A percentile compares a stretch with the other conserved stretches of the same genome.
Conservation (phyloP, 2,113 vertebrate genomes). For the Paramisgurnus dabryanus region DNA sequence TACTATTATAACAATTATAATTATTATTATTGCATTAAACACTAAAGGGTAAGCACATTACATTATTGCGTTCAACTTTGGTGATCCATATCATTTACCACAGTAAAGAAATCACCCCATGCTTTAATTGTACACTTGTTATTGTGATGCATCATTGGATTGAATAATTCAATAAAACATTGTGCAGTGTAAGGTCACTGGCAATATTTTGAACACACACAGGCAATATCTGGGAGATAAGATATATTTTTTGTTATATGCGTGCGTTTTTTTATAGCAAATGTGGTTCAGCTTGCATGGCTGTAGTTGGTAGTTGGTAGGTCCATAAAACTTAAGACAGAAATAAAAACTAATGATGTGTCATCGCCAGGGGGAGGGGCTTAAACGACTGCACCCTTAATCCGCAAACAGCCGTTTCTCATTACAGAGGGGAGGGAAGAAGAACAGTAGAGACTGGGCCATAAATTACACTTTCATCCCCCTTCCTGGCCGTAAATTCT, state of each 20-base stretch:
- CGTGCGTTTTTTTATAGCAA: conserved; percentile 31
- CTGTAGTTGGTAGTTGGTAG: conserved; percentile 65
- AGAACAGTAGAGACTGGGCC: conserved; percentile 69
- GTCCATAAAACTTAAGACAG: conserved; percentile 72
- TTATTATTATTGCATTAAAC: too few relatives aligned
- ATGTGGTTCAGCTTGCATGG: conserved; percentile 57
- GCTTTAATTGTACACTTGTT: too few relatives aligned
- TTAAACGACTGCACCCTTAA: conserved; percentile 60
- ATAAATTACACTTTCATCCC: conserved; percentile 76
- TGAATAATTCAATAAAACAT: too few relatives aligned
- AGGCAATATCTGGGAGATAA: conserved; percentile 62
- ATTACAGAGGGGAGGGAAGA: conserved; percentile 75
- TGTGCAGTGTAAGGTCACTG: too few relatives aligned
- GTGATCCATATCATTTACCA: conserved; percentile 19
- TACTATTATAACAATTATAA: too few relatives aligned
- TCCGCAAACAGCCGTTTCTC: conserved; percentile 76
- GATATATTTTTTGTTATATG: conserved; percentile 42
- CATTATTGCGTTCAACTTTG: conserved; percentile 35
- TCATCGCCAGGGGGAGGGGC: conserved; percentile 73
- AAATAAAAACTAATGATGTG: conserved; percentile 80
- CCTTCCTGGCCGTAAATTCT: conserved; percentile 76
- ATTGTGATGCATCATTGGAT: too few relatives aligned
- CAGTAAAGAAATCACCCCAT: too few relatives aligned
- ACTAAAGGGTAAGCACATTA: conserved; percentile 1
- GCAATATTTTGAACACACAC: background rate